Evolutionary conservation across 2,888 invertebrate species (phyloP).

Genomic region (Ophion slaviceki): DNA sequence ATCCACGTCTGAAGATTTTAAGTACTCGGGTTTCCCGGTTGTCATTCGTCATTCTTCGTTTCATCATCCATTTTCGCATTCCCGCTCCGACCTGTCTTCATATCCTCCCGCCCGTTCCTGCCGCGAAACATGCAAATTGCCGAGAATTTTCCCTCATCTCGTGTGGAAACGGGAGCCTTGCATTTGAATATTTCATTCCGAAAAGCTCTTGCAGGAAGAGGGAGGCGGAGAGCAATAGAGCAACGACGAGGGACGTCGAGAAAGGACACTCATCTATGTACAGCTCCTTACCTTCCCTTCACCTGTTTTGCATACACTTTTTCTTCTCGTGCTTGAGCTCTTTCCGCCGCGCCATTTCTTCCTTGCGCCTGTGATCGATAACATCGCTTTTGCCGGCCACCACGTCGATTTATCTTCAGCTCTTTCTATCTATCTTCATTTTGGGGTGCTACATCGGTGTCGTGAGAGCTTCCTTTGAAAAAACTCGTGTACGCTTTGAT

Average conservation of each 20-base stretch:
- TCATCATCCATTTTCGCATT: conserved; percentile 31
- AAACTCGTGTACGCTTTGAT: neutral
- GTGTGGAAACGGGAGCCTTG: conserved; percentile 26
- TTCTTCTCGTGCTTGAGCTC: conserved; percentile 21
- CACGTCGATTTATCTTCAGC: conserved; percentile 25
- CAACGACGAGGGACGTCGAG: conserved; percentile 17
- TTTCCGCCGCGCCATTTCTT: conserved; percentile 31
- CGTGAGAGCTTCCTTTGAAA: neutral
- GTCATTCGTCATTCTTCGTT: conserved; percentile 30
- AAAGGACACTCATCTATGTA: conserved; percentile 30
- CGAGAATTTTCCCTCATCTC: conserved; percentile 27
- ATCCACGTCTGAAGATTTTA: conserved; percentile 30
- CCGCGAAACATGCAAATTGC: conserved; percentile 61
- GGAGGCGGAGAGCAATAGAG: conserved; percentile 10
- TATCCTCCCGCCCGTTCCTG: conserved; percentile 37
- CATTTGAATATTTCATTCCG: conserved; percentile 65
- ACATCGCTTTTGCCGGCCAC: conserved; percentile 29
- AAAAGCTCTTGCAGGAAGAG: conserved; percentile 38
- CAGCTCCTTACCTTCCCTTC: neutral
- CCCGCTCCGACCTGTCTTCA: conserved; percentile 36
- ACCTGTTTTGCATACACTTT: conserved; percentile 29
- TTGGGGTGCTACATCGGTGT: conserved; percentile 14
- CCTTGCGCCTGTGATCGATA: conserved; percentile 34
- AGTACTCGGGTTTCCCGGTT: conserved; percentile 28
- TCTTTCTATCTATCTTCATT: conserved; percentile 7